Evolutionary conservation across 1,140 invertebrate species (phyloP), one percentile per base, ranked within the genome.

Genomic region (Tetragnatha versicolor): DNA sequence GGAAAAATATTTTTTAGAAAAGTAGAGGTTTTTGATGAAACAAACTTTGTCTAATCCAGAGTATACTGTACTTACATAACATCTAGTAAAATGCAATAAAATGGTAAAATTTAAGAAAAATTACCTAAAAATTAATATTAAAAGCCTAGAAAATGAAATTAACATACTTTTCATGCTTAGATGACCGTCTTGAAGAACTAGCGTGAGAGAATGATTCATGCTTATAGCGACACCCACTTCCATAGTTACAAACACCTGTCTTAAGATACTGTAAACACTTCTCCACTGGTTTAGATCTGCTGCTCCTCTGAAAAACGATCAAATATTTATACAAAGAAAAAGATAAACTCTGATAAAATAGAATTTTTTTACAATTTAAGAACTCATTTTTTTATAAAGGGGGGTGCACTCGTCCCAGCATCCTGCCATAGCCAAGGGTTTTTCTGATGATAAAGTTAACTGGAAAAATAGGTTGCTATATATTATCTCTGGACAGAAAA

Each of bases 181-280:
- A 3, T 35, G 33, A n/a, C 9, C 76, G 29, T 65, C 66, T 53
- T 12, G 65, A 53, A 12, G 77, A 35, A 45, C 33, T 58, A 61
- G 45, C 42, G 37, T 45, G 53, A 68, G 49, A 49, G 31, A 72
- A 72, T 20, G 65, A 39, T n/a, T 70, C 70, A 58, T 81, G 80
- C 37, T 76, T 70, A 47, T 66, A 81, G 27, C 78, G 37, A 22
- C 80, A 81, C 2, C 27, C 72, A 45, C 55, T 61, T n/a, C 80
- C 80, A 65, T 81, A 81, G 1, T 63, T 29, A 47, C 80, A 81
- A 25, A 12, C 51, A 22, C 80, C 80, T 33, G 80, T 80, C 20
- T 78, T 45, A 25, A 79, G 33, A 78, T 78, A 81, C 27, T 81
- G 80, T 3, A 70, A 37, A 61, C 80, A 81, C 37, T 79, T 81